phyloP scores from a whole-genome alignment of 2,888 invertebrate genomes.

The Criorhina ranunculi region DNA sequence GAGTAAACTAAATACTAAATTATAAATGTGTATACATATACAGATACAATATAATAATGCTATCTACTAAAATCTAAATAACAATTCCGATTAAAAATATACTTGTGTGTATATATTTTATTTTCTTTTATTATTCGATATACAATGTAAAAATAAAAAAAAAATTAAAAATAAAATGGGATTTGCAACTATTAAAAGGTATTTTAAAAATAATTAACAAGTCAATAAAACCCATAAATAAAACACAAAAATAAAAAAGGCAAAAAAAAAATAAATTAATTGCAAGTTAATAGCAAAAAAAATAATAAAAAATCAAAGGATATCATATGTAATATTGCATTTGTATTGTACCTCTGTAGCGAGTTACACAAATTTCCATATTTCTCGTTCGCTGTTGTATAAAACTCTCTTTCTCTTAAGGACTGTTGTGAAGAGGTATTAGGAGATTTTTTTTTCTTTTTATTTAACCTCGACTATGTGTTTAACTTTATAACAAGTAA shows the following conservation, averaged over 20 bases:
- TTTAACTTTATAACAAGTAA: slow-evolving; percentile 69
- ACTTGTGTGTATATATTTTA: slow-evolving; percentile 41
- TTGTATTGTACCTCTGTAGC: slow-evolving; percentile 52
- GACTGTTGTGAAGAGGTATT: slow-evolving; percentile 20
- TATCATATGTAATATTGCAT: slow-evolving; percentile 53
- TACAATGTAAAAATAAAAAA: slow-evolving; percentile 34
- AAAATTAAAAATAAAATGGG: slow-evolving; percentile 59
- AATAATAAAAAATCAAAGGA: slow-evolving; percentile 22
- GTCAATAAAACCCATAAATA: slow-evolving; percentile 75
- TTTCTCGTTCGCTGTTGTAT: slow-evolving; percentile 27
- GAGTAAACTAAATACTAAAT: slow-evolving; percentile 62
- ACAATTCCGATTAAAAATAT: slow-evolving; percentile 70
- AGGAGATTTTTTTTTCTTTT: slow-evolving; percentile 20
- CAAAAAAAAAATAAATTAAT: slow-evolving; percentile 62
- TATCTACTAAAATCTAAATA: slow-evolving; percentile 68
- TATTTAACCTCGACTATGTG: slow-evolving; percentile 39
- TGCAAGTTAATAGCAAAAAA: slow-evolving; percentile 22
- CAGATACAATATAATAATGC: slow-evolving; percentile 63
- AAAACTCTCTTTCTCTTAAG: neutral
- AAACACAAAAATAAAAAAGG: slow-evolving; percentile 47
- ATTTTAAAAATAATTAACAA: slow-evolving; percentile 76
- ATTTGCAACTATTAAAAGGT: slow-evolving; percentile 67
- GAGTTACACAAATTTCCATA: slow-evolving; percentile 27
- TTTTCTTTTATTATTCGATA: slow-evolving; percentile 38
- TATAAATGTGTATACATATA: slow-evolving; percentile 61